Evolutionary conservation across 2,113 vertebrate genomes (phyloP).

Genomic region (Tetraodon nigroviridis): DNA sequence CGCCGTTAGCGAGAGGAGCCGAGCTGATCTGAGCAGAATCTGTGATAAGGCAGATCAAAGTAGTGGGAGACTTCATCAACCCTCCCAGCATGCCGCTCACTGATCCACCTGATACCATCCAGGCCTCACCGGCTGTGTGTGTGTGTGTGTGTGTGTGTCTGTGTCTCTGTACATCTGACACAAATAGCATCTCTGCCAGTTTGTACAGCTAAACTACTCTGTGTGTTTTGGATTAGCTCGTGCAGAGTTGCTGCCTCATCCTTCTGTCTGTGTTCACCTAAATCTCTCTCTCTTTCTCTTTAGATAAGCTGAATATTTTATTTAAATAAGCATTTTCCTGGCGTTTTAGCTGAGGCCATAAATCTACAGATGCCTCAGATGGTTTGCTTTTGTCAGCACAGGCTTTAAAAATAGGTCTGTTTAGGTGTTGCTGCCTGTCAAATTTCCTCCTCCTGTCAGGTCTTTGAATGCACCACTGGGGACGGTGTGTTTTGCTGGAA

Average conservation of each 20-base stretch:
- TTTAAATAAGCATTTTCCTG: conserved; percentile 24
- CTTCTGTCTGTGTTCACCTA: not conserved
- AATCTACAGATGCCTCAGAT: conserved; percentile 28
- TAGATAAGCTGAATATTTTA: conserved; percentile 46
- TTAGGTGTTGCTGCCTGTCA: no score
- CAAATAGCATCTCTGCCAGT: not conserved
- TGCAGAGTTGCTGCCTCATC: not conserved
- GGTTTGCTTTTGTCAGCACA: not conserved
- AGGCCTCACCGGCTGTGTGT: not conserved
- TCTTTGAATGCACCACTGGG: no score
- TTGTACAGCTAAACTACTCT: conserved; percentile 12
- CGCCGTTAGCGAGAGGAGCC: conserved; percentile 18
- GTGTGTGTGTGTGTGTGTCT: not conserved
- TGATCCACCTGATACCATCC: conserved; percentile 38
- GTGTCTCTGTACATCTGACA: not conserved
- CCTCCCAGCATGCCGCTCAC: conserved; percentile 37
- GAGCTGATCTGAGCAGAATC: conserved; percentile 44
- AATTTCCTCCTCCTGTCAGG: no score
- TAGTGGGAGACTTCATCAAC: conserved; percentile 40
- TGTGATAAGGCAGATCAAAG: conserved; percentile 54
- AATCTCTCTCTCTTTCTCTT: not conserved
- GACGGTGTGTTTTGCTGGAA: not conserved
- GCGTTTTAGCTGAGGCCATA: not conserved
- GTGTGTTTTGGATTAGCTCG: conserved; percentile 20
- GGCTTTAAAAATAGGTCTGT: not conserved